phyloP scores from a whole-genome alignment of 2,888 invertebrate species.

The Diplolepis rosae region DNA sequence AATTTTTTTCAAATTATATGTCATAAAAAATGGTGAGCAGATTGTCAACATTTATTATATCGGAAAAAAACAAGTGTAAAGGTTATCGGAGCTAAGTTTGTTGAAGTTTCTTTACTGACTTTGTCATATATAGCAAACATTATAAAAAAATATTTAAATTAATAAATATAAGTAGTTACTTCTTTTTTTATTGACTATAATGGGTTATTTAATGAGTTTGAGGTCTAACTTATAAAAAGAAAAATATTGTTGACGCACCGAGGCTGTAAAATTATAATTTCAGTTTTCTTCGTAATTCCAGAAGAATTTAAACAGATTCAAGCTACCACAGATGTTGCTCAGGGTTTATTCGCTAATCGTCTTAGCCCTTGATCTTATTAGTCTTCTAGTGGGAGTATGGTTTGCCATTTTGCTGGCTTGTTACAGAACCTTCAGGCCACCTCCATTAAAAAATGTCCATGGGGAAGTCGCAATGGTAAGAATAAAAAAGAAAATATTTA shows the following conservation, averaged over 20 bases:
- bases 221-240: background rate
- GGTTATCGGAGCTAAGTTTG: background rate
- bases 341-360: slow-evolving; percentile 77
- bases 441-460: slow-evolving; percentile 78
- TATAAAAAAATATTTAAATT: no score
- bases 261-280: background rate
- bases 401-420: slow-evolving; percentile 76
- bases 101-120: background rate
- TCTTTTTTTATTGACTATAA: no score
- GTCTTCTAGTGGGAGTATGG: slow-evolving; percentile 75
- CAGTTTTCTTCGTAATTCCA: slow-evolving; percentile 42
- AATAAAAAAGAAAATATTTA: background rate
- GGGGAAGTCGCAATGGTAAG: slow-evolving; percentile 80
- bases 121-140: no score
- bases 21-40: background rate
- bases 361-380: slow-evolving; percentile 76
- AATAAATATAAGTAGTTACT: no score
- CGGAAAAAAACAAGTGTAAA: background rate
- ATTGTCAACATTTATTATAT: background rate
- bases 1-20: background rate
- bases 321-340: slow-evolving; percentile 76
- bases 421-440: slow-evolving; percentile 76
- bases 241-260: no score
- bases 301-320: slow-evolving; percentile 45
- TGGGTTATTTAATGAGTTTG: no score